phyloP scores from a whole-genome alignment of 1,140 invertebrate species.

The Drosophila bipectinata region DNA sequence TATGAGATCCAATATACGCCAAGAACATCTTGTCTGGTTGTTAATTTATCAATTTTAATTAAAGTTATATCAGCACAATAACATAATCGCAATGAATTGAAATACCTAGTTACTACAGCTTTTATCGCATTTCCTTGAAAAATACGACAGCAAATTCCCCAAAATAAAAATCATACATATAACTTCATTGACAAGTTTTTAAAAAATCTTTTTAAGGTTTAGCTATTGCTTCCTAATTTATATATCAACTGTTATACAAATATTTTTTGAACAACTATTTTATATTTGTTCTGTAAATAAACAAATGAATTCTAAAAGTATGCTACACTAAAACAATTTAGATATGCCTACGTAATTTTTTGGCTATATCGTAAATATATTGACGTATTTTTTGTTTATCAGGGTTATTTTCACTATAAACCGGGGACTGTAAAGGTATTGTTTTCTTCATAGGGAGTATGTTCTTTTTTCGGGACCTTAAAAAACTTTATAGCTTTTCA shows the following conservation, averaged over 20 bases:
- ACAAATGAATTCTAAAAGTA: slow-evolving; percentile 1
- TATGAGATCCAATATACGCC: slow-evolving; percentile 33
- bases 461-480: background rate
- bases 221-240: too few relatives aligned
- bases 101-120: background rate
- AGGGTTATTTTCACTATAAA: background rate
- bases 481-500: too few relatives aligned
- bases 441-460: background rate
- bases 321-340: slow-evolving; percentile 6
- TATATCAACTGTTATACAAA: too few relatives aligned
- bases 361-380: slow-evolving; percentile 2
- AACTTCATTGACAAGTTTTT: background rate
- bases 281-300: background rate
- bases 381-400: slow-evolving; percentile 1
- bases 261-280: too few relatives aligned
- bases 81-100: slow-evolving; percentile 13
- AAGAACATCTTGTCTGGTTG: slow-evolving; percentile 18
- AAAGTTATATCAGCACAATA: slow-evolving; percentile 50
- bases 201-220: background rate
- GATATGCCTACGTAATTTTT: background rate
- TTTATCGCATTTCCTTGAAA: slow-evolving; percentile 9
- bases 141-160: background rate
- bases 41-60: slow-evolving; percentile 62
- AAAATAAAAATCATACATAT: background rate
- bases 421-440: background rate